These are phyloP conservation scores for Esperia sulphurella DNA, from an alignment of 2,888 invertebrate species.

Conservation along the genomic window DNA sequence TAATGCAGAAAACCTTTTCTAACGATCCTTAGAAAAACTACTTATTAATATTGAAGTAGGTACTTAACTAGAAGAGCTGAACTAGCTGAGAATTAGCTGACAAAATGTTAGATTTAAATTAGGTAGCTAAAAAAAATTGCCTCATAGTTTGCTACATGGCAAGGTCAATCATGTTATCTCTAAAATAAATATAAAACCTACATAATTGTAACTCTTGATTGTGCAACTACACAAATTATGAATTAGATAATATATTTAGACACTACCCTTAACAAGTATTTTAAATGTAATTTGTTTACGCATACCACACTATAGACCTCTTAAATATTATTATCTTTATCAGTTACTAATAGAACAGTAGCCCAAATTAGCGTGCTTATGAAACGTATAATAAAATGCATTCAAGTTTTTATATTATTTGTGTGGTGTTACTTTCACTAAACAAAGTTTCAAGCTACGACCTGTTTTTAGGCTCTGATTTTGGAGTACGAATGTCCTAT, in stretches of 20 bases:
- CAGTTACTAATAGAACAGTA: background rate
- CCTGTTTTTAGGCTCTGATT: conserved; percentile 29
- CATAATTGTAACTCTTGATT: too few species aligned
- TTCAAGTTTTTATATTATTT: background rate
- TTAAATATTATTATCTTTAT: background rate
- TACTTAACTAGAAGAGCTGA: too few species aligned
- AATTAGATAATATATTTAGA: background rate
- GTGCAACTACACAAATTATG: too few species aligned
- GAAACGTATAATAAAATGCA: background rate
- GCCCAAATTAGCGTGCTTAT: background rate
- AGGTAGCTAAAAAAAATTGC: too few species aligned
- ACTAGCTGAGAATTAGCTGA: too few species aligned
- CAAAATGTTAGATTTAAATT: too few species aligned
- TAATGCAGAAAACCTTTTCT: too few species aligned
- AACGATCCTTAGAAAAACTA: too few species aligned
- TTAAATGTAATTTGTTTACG: background rate
- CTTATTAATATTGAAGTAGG: too few species aligned
- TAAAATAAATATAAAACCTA: too few species aligned
- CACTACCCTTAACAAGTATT: background rate
- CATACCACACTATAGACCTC: background rate
- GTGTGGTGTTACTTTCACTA: background rate
- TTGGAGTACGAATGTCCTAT: conserved; percentile 42
- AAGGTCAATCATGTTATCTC: too few species aligned
- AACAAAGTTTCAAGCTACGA: conserved; percentile 6
- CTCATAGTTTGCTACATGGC: too few species aligned